phyloP scores from a whole-genome alignment of 35 echinoderm and acorn worm species.

The Stichopus chloronotus region DNA sequence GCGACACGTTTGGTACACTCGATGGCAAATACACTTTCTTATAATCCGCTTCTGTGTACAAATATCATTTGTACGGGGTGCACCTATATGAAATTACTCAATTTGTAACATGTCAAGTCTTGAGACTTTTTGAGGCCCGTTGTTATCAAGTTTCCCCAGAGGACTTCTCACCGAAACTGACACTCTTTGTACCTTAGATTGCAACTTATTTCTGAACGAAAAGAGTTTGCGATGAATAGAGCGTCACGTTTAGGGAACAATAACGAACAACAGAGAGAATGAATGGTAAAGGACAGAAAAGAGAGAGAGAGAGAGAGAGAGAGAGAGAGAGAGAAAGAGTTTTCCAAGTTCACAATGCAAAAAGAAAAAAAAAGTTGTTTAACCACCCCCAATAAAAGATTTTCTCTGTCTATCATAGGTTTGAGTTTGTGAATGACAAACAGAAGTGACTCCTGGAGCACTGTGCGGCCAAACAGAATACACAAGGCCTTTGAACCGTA shows the following conservation, averaged over 20 bases:
- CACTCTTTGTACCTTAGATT: too few species aligned
- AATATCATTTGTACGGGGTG: constrained; percentile 55
- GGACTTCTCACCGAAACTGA: constrained; percentile 10
- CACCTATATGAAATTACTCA: constrained; percentile 53
- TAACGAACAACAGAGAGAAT: not conserved
- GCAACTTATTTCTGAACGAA: too few species aligned
- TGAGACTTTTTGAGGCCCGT: not conserved
- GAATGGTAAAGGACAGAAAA: not conserved
- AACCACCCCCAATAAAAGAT: constrained; percentile 11
- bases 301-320: too few species aligned
- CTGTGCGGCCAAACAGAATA: not conserved
- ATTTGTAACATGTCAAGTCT: constrained; percentile 47
- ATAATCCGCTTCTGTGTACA: constrained; percentile 44
- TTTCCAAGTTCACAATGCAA: constrained; percentile 21
- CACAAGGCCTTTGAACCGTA: not conserved
- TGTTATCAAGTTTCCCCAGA: constrained; percentile 37
- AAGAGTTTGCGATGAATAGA: constrained; percentile 25
- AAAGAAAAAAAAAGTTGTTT: constrained; percentile 18
- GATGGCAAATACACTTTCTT: constrained; percentile 4
- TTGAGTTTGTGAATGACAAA: constrained; percentile 25
- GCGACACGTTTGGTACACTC: constrained; percentile 27
- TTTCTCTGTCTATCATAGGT: not conserved
- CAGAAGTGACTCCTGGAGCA: constrained; percentile 1
- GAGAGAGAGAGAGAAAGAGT: not conserved
- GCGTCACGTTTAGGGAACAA: constrained; percentile 30